A percentile compares a stretch with the other conserved stretches of the same genome.
Conservation (phyloP, 2,797 vertebrate genomes). For the Propithecus perrieri region DNA sequence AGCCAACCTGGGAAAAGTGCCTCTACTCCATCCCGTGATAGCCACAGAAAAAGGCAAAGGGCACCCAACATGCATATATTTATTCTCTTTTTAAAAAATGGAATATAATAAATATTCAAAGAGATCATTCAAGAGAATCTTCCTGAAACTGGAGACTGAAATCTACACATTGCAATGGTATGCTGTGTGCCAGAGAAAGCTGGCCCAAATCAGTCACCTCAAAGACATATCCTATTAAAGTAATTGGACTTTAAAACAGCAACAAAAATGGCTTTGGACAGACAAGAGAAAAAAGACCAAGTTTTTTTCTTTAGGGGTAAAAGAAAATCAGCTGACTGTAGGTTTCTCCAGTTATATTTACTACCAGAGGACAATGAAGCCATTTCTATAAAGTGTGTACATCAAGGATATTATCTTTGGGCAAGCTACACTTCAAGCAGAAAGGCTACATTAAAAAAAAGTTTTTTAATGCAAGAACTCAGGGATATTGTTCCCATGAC, state of each 20-base stretch:
- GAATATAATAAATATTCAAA: not conserved
- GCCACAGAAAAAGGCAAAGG: not conserved
- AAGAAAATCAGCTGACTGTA: not conserved
- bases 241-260: conserved; percentile 3
- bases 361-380: not conserved
- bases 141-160: not conserved
- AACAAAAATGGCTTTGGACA: not conserved
- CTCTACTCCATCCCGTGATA: not conserved
- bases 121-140: not conserved
- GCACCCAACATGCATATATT: not conserved
- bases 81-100: not conserved
- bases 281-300: not conserved
- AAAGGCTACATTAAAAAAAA: not conserved
- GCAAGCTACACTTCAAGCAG: not conserved
- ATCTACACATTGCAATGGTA: not conserved
- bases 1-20: not conserved
- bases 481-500: not conserved
- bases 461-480: not conserved
- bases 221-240: not conserved
- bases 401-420: not conserved
- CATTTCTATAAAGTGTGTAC: not conserved
- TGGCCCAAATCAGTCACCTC: conserved; percentile 3
- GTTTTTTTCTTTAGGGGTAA: not conserved
- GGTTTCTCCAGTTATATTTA: not conserved
- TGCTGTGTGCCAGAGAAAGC: not conserved